A percentile compares a stretch with the other conserved stretches of the same genome.
Conservation (phyloP, 2,797 vertebrate species). For the Muscicapa comitata region DNA sequence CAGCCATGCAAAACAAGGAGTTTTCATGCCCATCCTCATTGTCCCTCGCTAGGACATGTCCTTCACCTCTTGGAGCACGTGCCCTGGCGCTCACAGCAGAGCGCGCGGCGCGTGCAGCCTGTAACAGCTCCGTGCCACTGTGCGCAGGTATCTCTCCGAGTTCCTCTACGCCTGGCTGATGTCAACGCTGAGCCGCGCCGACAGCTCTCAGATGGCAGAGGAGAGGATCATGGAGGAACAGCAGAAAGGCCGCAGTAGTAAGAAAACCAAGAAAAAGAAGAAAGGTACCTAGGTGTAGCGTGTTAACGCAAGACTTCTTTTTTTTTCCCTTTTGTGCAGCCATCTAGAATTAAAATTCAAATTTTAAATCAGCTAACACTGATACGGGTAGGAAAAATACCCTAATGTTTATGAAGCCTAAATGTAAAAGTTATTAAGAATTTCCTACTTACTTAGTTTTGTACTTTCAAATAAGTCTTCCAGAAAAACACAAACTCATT, state of each 20-base stretch:
- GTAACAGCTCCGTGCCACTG: fast-evolving
- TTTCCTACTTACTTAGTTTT: background rate
- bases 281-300: slow-evolving; percentile 79
- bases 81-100: background rate
- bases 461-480: background rate
- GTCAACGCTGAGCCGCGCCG: slow-evolving; percentile 95
- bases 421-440: background rate
- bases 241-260: slow-evolving; percentile 95
- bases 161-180: slow-evolving; percentile 99
- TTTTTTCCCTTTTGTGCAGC: background rate
- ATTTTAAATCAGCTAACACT: background rate
- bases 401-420: background rate
- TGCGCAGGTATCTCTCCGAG: slow-evolving; percentile 92
- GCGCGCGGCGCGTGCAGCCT: fast-evolving
- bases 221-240: slow-evolving; percentile 96
- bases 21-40: background rate
- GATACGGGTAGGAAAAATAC: background rate
- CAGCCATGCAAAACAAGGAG: background rate
- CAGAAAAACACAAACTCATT: background rate
- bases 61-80: background rate
- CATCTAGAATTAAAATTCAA: background rate
- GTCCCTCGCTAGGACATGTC: background rate
- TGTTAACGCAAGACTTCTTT: background rate
- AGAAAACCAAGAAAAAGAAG: slow-evolving; percentile 99
- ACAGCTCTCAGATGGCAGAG: slow-evolving; percentile 97